Evolutionary conservation across 2,113 vertebrate species (phyloP).

Genomic region (Agapornis roseicollis): DNA sequence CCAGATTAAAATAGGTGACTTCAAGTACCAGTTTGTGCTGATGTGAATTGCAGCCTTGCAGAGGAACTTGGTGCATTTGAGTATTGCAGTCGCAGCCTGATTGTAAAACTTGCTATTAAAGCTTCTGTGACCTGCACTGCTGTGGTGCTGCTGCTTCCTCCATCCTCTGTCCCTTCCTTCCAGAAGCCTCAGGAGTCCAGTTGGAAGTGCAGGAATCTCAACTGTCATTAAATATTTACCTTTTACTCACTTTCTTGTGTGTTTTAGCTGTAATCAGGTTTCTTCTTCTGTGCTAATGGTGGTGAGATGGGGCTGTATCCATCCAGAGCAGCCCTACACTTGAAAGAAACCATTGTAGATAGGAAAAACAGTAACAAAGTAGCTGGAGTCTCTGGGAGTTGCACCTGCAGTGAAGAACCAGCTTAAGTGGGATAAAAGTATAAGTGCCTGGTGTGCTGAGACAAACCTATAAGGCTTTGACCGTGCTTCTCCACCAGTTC

Average conservation of each 20-base stretch:
- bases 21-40: background rate
- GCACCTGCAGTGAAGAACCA: background rate
- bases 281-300: background rate
- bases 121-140: background rate
- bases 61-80: background rate
- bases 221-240: background rate
- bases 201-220: background rate
- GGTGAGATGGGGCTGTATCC: background rate
- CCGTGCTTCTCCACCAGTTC: background rate
- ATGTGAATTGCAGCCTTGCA: background rate
- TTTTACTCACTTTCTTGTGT: background rate
- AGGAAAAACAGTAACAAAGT: rapidly evolving
- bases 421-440: background rate
- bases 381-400: background rate
- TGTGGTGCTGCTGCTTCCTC: background rate
- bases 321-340: background rate
- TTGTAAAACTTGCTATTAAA: background rate
- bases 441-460: background rate
- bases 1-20: background rate
- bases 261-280: background rate
- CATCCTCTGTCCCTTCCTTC: background rate
- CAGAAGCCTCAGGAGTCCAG: background rate
- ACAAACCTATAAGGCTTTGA: background rate
- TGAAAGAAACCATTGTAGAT: background rate
- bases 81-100: background rate